These are phyloP conservation scores for Gryllus longicercus DNA, from an alignment of 2,888 invertebrate species.

Conservation along the genomic window DNA sequence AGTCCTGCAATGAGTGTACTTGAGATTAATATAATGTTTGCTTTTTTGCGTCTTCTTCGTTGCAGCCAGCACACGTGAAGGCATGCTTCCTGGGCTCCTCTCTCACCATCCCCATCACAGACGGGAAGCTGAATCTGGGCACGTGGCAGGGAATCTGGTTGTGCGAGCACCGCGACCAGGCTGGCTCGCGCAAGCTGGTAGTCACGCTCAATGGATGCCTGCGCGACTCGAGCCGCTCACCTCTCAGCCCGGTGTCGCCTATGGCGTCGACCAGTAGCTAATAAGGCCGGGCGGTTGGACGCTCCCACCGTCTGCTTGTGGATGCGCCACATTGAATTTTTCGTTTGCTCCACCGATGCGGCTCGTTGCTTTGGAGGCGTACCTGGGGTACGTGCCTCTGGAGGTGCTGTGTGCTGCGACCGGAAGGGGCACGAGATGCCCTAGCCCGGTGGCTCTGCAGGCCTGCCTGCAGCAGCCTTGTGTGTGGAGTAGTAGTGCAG, in stretches of 20 bases:
- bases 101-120: constrained; percentile 91
- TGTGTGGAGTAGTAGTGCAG: too few relatives aligned
- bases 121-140: constrained; percentile 90
- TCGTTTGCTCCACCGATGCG: background rate
- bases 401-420: background rate
- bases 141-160: constrained; percentile 99
- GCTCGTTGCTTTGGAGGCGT: too few relatives aligned
- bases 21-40: too few relatives aligned
- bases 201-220: constrained; percentile 89
- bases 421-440: background rate
- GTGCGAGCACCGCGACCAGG: constrained; percentile 95
- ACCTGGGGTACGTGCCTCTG: background rate
- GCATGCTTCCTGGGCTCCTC: constrained; percentile 94
- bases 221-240: constrained; percentile 78
- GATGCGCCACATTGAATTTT: background rate
- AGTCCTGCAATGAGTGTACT: too few relatives aligned
- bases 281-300: constrained; percentile 31
- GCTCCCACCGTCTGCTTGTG: constrained; percentile 28
- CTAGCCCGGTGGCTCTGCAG: background rate
- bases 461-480: background rate
- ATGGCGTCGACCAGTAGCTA: constrained; percentile 91
- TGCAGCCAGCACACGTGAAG: constrained; percentile 94
- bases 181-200: constrained; percentile 84
- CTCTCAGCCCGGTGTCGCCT: constrained; percentile 78
- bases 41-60: too few relatives aligned